Evolutionary conservation across 2,797 vertebrate species (phyloP).

Genomic region (Ctenopoma kingsleyae): DNA sequence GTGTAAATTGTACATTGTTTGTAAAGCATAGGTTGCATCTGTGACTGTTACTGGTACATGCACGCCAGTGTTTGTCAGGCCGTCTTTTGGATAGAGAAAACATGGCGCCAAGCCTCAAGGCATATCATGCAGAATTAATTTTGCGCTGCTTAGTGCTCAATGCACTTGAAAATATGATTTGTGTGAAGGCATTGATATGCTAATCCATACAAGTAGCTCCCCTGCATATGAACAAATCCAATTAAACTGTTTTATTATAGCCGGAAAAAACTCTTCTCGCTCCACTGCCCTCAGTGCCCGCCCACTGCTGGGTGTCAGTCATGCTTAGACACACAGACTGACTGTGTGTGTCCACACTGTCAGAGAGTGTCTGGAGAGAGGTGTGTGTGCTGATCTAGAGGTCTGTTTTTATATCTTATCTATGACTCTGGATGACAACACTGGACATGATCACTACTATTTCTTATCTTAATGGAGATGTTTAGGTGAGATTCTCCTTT

Average conservation of each 20-base stretch:
- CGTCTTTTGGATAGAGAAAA: conserved; percentile 60
- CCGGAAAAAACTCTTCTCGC: conserved; percentile 79
- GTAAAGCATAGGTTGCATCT: conserved; percentile 15
- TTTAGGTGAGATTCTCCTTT: not conserved
- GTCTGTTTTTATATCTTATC: conserved; percentile 20
- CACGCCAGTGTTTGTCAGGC: conserved; percentile 47
- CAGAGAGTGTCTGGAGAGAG: conserved; percentile 13
- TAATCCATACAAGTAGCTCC: conserved; percentile 87
- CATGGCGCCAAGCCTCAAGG: conserved; percentile 71
- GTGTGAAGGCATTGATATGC: conserved; percentile 89
- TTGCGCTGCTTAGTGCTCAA: conserved; percentile 86
- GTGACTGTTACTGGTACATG: conserved; percentile 34
- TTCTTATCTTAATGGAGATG: not conserved
- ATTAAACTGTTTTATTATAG: conserved; percentile 89
- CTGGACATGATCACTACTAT: not conserved
- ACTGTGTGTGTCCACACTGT: conserved; percentile 51
- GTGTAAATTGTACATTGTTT: conserved; percentile 2
- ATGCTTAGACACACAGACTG: conserved; percentile 66
- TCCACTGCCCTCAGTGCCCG: conserved; percentile 79
- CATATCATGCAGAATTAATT: conserved; percentile 88
- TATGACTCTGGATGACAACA: not conserved
- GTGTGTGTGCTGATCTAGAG: conserved; percentile 18
- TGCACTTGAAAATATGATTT: conserved; percentile 89
- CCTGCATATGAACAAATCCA: conserved; percentile 88
- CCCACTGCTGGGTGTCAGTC: conserved; percentile 79